Base-by-base conservation (phyloP, 2,797 vertebrate species). In the Sylvilagus floridanus region DNA sequence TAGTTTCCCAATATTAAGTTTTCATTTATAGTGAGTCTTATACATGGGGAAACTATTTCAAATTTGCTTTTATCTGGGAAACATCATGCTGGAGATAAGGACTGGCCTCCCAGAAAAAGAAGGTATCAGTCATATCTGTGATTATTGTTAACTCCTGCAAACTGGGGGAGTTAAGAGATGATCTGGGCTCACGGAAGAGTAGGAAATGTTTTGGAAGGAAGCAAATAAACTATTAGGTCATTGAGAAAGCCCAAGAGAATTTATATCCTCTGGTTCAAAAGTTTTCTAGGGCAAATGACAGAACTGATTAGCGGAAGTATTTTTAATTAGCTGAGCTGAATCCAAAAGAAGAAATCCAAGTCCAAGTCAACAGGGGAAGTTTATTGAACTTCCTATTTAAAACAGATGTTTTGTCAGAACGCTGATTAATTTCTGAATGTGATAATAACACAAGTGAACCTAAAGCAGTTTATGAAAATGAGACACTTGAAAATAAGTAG, bases 271-370 rank as follows among this genome's bases (percentile, higher is more conserved):
- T 93, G 66, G 91, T 84, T 96, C 93, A 94, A 94, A 88, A 96
- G 52, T 96, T 95, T 96, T 91, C 91, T 88, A 73, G 82, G 95
- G 60, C 91, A 91, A 96, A 95, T 93, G 95, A 96, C 78, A 96
- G 26, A 86, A 93, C 66, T 91, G 93, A 96, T 96, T 91, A 95
- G 72, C 3, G 26, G 84, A 96, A 97, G 75, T 93, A 90, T 93
- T 96, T 95, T 95, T 97, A 97, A 97, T 97, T 95, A 96, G 92
- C 76, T 93, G 85, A 96, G 86, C 79, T 79, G 69, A 92, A 87
- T 96, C 95, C 93, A 93, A 93, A 96, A 96, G 86, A 79, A 91
- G 66, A 81, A 93, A 60, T 72, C 37, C 54, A 90, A 96, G 32
- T 92, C 88, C 92, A 95, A 95, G 72, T 68, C 82, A 90, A 66